Evolutionary conservation across 1,140 invertebrate species (phyloP), one percentile per base, ranked within the genome.

Genomic region (Capitella teleta): DNA sequence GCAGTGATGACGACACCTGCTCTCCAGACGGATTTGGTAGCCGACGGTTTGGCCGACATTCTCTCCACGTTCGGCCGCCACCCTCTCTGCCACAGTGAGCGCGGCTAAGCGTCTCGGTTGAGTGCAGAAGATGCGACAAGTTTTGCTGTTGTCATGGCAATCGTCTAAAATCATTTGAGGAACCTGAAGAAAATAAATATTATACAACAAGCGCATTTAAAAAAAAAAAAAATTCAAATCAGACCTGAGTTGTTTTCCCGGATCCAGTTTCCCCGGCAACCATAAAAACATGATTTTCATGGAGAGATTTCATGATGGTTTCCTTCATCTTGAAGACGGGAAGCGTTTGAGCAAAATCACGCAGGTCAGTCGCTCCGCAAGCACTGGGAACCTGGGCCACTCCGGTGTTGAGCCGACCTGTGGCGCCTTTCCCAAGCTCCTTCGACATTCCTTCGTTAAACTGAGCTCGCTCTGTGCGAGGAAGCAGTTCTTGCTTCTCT

Each of bases 91-190:
- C 0, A 95, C 82, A 24, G 85, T 82, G 2, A 95, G 79, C 0
- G 92, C 90, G 2, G 91, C 85, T 19, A 98, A 80, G 55, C 93
- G 76, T 36, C 91, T 77, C 0, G 94, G 94, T 68, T 96, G 87
- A 0, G 90, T 92, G 62, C 89, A 92, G 62, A 97, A 82, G 55
- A 98, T 86, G 26, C 88, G 77, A 55, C 89, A 88, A 0, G 80
- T 75, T 55, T 79, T 76, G 14, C 78, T 76, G n/a, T 72, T 74
- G 18, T 74, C 67, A 36, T 78, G 73, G 48, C 80, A 83, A 49
- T 86, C 74, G 58, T 95, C 88, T 34, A 96, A 68, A 51, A 97
- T 80, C 63, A 85, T 88, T 61, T 97, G 92, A 0, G 69, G 68
- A 30, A 72, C 64, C 69, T 72, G 25, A 24, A 21, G 28, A 6